phyloP scores from a whole-genome alignment of 2,797 vertebrate species.

The Thaleichthys pacificus region DNA sequence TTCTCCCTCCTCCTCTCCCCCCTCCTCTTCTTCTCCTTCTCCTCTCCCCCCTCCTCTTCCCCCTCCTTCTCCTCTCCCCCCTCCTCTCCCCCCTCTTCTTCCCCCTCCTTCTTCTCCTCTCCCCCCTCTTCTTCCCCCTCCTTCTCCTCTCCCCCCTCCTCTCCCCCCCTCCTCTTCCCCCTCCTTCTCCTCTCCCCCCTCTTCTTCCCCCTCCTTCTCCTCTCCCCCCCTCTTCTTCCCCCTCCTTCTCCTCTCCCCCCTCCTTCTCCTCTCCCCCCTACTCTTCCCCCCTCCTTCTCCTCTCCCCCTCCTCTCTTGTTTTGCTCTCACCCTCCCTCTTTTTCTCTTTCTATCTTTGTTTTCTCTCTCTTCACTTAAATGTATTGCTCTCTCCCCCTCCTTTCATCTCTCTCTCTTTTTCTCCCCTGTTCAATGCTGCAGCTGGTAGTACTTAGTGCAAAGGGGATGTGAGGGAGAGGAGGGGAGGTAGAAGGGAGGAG shows the following conservation, averaged over 20 bases:
- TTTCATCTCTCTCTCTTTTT: constrained; percentile 24
- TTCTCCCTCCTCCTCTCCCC: neutral
- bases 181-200: neutral
- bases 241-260: neutral
- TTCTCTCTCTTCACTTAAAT: constrained; percentile 19
- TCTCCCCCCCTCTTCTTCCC: constrained; percentile 34
- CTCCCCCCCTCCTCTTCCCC: neutral
- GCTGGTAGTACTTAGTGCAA: constrained; percentile 79
- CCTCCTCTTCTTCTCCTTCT: too few relatives aligned
- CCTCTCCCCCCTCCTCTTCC: neutral
- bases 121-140: neutral
- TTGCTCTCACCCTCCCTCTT: neutral
- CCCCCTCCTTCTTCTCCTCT: neutral
- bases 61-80: neutral
- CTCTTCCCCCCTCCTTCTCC: constrained; percentile 25
- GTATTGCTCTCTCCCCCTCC: constrained; percentile 35
- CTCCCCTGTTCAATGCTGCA: constrained; percentile 56
- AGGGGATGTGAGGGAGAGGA: constrained; percentile 36
- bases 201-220: neutral
- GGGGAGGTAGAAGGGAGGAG: constrained; percentile 25
- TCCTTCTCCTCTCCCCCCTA: neutral
- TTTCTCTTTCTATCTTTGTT: constrained; percentile 12
- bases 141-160: neutral
- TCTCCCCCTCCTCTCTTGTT: neutral
- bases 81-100: neutral